Conservation (phyloP, 2,797 vertebrate species). For the Epinephelus awoara region DNA sequence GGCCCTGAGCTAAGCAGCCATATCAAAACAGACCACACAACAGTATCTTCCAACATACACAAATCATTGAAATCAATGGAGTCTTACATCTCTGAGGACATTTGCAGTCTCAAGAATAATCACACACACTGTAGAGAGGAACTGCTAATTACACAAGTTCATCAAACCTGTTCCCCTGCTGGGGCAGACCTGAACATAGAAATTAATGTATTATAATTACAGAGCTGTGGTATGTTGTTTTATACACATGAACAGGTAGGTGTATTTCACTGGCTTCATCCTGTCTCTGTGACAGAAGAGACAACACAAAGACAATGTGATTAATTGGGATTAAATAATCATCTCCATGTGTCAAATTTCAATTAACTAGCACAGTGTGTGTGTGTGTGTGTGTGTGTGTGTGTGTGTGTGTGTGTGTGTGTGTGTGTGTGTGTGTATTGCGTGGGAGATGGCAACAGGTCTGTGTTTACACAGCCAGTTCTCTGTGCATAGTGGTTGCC, state of each 20-base stretch:
- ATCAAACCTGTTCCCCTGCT: constrained; percentile 8
- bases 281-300: background rate
- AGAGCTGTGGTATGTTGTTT: constrained; percentile 9
- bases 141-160: constrained; percentile 25
- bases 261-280: constrained; percentile 8
- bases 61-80: no score
- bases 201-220: background rate
- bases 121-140: background rate
- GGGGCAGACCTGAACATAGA: constrained; percentile 3
- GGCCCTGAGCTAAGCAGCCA: no score
- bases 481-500: constrained; percentile 71
- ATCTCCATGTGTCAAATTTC: constrained; percentile 19
- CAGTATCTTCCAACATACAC: no score
- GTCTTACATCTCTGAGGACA: background rate
- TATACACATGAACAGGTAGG: constrained; percentile 5
- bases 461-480: constrained; percentile 58
- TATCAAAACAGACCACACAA: no score
- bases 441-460: constrained; percentile 75
- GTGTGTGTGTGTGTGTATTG: constrained; percentile 23
- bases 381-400: constrained; percentile 9
- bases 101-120: constrained; percentile 15
- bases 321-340: constrained; percentile 13
- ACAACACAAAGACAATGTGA: constrained; percentile 18
- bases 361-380: constrained; percentile 2
- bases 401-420: constrained; percentile 15